Percentiles rank a stretch among this genome's conserved stretches.
These are phyloP conservation scores for Lamproptera curius DNA, from an alignment of 2,888 invertebrate species.

Conservation along the genomic window DNA sequence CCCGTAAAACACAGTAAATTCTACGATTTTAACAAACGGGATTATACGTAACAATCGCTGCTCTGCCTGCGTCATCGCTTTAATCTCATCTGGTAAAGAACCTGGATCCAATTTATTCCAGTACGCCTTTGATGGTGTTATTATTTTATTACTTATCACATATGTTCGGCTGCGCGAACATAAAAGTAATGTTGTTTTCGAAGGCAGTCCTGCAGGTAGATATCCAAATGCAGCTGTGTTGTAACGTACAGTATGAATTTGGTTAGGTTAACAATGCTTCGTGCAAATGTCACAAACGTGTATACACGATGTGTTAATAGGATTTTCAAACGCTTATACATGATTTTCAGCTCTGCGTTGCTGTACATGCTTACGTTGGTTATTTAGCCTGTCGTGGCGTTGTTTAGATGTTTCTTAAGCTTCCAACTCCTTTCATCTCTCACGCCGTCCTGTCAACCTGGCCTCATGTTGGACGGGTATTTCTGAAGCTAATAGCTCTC, in stretches of 20 bases:
- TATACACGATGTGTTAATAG: too few species aligned
- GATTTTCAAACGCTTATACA: too few species aligned
- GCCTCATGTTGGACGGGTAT: too few species aligned
- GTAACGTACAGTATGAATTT: too few species aligned
- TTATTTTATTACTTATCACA: conserved; percentile 25
- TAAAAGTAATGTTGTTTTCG: too few species aligned
- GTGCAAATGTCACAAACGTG: too few species aligned
- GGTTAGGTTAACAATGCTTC: too few species aligned
- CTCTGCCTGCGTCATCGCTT: conserved; percentile 25
- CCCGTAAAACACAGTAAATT: conserved; percentile 24
- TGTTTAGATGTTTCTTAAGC: neutral
- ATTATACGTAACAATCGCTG: too few species aligned
- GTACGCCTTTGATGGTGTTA: conserved; percentile 27
- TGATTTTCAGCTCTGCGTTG: too few species aligned
- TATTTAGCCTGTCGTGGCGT: neutral
- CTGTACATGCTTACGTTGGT: neutral
- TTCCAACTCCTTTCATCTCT: neutral
- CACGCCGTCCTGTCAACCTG: conserved; percentile 1
- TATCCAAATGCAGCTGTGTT: neutral
- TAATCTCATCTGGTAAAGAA: conserved; percentile 26
- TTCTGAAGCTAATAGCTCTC: neutral
- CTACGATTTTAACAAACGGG: conserved; percentile 31
- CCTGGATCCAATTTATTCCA: conserved; percentile 32
- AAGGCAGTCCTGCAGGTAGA: conserved; percentile 13
- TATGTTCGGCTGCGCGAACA: conserved; percentile 22